Conservation (phyloP, 2,888 invertebrate genomes). For the Keiferia lycopersicella region DNA sequence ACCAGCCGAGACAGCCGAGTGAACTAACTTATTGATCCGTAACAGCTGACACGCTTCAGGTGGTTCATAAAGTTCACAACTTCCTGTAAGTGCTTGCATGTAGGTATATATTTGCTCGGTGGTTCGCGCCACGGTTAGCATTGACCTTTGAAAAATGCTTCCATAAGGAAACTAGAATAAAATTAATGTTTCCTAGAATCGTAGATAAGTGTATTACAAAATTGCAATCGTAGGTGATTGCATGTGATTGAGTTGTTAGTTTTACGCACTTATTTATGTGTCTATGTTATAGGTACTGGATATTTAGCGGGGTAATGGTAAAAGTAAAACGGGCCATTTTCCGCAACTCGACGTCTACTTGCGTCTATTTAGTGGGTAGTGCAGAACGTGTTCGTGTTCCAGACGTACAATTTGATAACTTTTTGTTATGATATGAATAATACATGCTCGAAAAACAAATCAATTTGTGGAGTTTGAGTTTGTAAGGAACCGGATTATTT, state of each 20-base stretch:
- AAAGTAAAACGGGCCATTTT: no score
- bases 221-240: background rate
- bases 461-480: no score
- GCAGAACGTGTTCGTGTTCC: no score
- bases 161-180: slow-evolving; percentile 9
- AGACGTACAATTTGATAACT: no score
- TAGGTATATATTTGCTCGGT: slow-evolving; percentile 24
- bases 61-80: slow-evolving; percentile 62
- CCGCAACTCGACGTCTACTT: no score
- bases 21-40: slow-evolving; percentile 59
- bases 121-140: background rate
- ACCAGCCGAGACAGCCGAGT: slow-evolving; percentile 23
- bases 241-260: background rate
- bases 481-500: no score
- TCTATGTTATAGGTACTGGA: no score
- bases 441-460: no score
- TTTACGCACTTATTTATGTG: background rate
- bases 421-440: no score
- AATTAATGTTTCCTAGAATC: background rate
- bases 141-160: slow-evolving; percentile 14
- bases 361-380: no score
- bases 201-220: background rate
- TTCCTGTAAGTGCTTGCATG: slow-evolving; percentile 44
- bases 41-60: slow-evolving; percentile 56
- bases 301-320: no score